A percentile compares a stretch with the other conserved stretches of the same genome.
Evolutionary conservation across 1,140 invertebrate genomes (phyloP).

Genomic region (Diabrotica undecimpunctata): DNA sequence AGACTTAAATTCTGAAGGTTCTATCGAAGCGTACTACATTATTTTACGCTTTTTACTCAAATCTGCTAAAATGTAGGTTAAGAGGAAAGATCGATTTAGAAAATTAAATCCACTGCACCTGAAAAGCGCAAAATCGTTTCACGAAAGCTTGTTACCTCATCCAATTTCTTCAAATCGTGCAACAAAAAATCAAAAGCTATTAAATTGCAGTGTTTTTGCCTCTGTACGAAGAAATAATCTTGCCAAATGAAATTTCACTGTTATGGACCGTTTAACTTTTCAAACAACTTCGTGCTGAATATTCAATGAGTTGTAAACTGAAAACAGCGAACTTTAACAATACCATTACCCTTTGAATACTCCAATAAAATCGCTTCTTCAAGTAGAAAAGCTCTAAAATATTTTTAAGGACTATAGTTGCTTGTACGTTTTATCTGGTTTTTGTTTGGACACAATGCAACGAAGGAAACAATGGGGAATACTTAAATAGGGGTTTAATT

Average conservation of each 20-base stretch:
- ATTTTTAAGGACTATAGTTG: too few relatives aligned
- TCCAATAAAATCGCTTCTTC: neutral
- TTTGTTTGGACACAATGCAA: too few relatives aligned
- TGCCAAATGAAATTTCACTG: slow-evolving; percentile 10
- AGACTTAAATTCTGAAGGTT: too few relatives aligned
- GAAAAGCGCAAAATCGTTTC: neutral
- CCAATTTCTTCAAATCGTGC: neutral
- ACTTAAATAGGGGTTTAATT: too few relatives aligned
- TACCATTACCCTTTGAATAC: neutral
- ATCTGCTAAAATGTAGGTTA: too few relatives aligned
- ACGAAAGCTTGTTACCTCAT: neutral
- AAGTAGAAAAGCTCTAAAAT: too few relatives aligned
- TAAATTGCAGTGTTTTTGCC: neutral
- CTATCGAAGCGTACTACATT: too few relatives aligned
- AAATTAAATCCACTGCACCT: neutral
- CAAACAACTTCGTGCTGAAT: slow-evolving; percentile 9
- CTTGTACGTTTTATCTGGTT: too few relatives aligned
- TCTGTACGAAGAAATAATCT: neutral
- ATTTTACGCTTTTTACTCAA: too few relatives aligned
- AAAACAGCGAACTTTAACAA: too few relatives aligned
- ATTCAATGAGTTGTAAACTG: slow-evolving; percentile 16
- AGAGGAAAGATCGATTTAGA: too few relatives aligned
- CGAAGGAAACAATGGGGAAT: too few relatives aligned
- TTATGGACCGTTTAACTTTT: slow-evolving; percentile 11
- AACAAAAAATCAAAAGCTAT: neutral